Percentiles rank a stretch among this genome's conserved stretches.
Conservation (phyloP, 2,113 vertebrate genomes). For the Nannospalax galili region DNA sequence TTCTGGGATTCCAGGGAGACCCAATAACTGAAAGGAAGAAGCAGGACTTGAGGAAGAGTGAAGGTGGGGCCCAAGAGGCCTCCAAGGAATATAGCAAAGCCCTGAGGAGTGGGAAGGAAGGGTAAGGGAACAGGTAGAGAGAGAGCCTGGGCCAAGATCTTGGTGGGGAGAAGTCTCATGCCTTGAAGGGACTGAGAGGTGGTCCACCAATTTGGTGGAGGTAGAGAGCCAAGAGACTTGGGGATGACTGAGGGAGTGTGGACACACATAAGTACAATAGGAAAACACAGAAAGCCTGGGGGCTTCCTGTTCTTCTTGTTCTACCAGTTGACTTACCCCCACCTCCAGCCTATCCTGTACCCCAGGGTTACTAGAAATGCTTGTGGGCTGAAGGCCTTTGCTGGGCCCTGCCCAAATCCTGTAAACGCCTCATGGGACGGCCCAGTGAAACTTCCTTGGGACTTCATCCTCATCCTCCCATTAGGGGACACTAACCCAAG, state of each 20-base stretch:
- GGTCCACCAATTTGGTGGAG: neutral
- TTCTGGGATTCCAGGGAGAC: neutral
- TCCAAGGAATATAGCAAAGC: neutral
- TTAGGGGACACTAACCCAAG: neutral
- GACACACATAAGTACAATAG: neutral
- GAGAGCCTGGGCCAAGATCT: neutral
- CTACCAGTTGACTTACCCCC: neutral
- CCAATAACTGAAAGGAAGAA: neutral
- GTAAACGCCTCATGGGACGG: neutral
- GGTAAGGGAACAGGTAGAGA: neutral
- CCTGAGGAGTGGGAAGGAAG: rapidly evolving
- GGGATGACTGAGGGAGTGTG: neutral
- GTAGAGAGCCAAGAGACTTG: neutral
- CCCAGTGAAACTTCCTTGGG: neutral
- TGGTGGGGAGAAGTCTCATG: neutral
- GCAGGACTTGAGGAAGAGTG: neutral
- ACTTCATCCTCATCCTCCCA: neutral
- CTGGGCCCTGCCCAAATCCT: neutral
- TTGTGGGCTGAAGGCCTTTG: neutral
- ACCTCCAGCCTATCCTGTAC: neutral
- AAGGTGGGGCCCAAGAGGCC: neutral
- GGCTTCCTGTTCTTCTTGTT: neutral
- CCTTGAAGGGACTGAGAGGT: neutral
- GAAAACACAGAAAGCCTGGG: neutral
- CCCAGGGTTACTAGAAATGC: neutral